Evolutionary conservation across 2,113 vertebrate species (phyloP).

Genomic region (Thamnaconus septentrionalis): DNA sequence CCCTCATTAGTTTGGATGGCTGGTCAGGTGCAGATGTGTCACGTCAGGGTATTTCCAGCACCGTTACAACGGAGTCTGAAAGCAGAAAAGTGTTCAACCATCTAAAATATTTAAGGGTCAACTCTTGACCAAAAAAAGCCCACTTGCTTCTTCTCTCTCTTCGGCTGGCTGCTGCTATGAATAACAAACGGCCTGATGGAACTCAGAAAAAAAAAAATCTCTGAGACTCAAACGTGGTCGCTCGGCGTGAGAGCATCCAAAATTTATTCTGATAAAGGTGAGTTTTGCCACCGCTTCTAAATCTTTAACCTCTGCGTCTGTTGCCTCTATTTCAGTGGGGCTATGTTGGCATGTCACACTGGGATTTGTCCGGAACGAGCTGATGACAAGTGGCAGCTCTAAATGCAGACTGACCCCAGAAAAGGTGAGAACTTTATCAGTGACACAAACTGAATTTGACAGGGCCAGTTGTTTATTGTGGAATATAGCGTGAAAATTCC

Average conservation of each 20-base stretch:
- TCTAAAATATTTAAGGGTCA: constrained; percentile 64
- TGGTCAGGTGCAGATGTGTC: constrained; percentile 44
- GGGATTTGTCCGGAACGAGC: background rate
- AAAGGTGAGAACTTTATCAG: background rate
- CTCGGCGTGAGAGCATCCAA: too few relatives aligned
- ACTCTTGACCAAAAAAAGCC: constrained; percentile 42
- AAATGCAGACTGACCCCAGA: background rate
- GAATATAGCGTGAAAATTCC: too few relatives aligned
- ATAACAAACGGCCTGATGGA: constrained; percentile 15
- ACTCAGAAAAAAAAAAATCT: background rate
- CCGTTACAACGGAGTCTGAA: constrained; percentile 45
- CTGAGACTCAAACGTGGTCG: background rate
- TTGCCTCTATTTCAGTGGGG: background rate
- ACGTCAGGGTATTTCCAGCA: constrained; percentile 46
- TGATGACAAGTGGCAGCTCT: background rate
- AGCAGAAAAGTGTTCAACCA: constrained; percentile 49
- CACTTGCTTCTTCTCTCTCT: constrained; percentile 11
- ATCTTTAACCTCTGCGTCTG: too few relatives aligned
- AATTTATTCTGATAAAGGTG: too few relatives aligned
- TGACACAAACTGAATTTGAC: background rate
- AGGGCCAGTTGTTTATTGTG: too few relatives aligned
- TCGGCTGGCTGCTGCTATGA: constrained; percentile 17
- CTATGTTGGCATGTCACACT: background rate
- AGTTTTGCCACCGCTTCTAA: too few relatives aligned
- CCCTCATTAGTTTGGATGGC: constrained; percentile 20